phyloP scores from a whole-genome alignment of 2,888 invertebrate species.

The Ditylenchus weischeri region DNA sequence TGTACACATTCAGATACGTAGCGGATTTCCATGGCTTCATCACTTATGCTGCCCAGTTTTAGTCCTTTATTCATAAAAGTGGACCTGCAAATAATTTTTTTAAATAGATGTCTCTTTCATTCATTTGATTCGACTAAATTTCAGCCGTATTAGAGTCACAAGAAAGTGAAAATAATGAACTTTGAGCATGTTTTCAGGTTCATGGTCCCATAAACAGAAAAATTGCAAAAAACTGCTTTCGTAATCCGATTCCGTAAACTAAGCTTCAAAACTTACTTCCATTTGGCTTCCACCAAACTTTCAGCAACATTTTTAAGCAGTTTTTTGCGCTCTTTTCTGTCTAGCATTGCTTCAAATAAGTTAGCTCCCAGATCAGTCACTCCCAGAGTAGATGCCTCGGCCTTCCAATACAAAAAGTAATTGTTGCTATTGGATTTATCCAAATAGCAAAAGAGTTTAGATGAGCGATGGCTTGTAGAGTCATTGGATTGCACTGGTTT shows the following conservation, averaged over 20 bases:
- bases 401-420: conserved; percentile 14
- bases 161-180: too few species aligned
- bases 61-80: conserved; percentile 7
- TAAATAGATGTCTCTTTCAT: too few species aligned
- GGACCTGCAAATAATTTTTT: neutral
- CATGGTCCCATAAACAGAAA: too few species aligned
- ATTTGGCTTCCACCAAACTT: conserved; percentile 37
- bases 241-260: neutral
- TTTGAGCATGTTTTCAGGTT: too few species aligned
- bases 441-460: conserved; percentile 5
- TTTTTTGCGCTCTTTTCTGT: conserved; percentile 15
- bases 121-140: too few species aligned
- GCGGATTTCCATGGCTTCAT: conserved; percentile 1
- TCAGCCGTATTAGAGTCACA: neutral
- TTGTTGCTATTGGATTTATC: neutral
- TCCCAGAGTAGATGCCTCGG: neutral
- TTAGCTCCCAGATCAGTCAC: conserved; percentile 10
- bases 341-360: conserved; percentile 2
- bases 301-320: conserved; percentile 31
- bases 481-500: neutral
- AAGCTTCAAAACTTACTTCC: conserved; percentile 30
- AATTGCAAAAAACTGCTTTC: too few species aligned
- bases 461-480: neutral
- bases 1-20: conserved; percentile 12
- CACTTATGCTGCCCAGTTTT: conserved; percentile 7